These are phyloP conservation scores for Rutilus rutilus DNA, from an alignment of 2,113 vertebrate genomes.

Conservation along the genomic window DNA sequence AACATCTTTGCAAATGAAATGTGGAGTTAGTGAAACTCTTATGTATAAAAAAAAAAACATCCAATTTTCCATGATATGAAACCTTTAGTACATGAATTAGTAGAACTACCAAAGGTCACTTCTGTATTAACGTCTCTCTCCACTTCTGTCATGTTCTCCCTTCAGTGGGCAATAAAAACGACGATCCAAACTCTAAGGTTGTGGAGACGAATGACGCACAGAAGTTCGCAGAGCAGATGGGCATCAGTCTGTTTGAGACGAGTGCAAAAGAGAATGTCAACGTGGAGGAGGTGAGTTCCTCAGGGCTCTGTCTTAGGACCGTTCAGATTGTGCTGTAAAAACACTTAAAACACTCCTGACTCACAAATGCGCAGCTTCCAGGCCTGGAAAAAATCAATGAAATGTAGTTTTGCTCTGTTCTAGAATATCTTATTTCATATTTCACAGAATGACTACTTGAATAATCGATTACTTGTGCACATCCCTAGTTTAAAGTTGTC, in stretches of 20 bases:
- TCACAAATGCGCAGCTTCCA: not conserved
- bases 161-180: constrained; percentile 97
- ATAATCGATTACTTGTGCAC: not conserved
- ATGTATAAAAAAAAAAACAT: too few relatives aligned
- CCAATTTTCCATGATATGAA: not conserved
- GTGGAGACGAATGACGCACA: constrained; percentile 97
- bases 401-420: not conserved
- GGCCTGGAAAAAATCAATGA: not conserved
- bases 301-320: not conserved
- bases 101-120: not conserved
- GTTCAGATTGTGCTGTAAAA: not conserved
- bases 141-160: constrained; percentile 2
- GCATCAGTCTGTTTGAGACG: constrained; percentile 96
- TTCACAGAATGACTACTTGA: not conserved
- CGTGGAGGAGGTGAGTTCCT: constrained; percentile 90
- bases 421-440: not conserved
- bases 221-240: constrained; percentile 99
- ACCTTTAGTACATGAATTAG: not conserved
- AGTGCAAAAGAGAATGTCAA: constrained; percentile 99
- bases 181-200: constrained; percentile 96
- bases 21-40: too few relatives aligned
- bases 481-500: not conserved
- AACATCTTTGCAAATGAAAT: not conserved
- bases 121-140: not conserved
- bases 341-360: not conserved